These are phyloP conservation scores for Serinus canaria DNA, from an alignment of 2,113 vertebrate species.

Conservation along the genomic window DNA sequence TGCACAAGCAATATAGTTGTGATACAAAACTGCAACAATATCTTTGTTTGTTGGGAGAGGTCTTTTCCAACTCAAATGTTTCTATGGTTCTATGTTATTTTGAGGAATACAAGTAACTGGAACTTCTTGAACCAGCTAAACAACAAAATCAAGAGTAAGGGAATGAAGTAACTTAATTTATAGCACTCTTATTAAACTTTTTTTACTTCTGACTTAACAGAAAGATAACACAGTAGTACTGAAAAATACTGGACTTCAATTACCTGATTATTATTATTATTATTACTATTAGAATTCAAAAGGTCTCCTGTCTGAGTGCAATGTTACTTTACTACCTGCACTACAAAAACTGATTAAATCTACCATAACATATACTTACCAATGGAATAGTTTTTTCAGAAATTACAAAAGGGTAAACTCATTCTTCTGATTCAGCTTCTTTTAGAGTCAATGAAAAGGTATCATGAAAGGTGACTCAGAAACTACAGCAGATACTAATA, in stretches of 20 bases:
- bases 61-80: neutral
- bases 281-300: neutral
- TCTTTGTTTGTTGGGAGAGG: neutral
- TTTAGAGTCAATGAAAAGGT: constrained; percentile 1
- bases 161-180: neutral
- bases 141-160: neutral
- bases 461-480: neutral
- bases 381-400: neutral
- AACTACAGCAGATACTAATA: neutral
- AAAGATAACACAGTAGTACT: neutral
- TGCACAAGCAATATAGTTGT: neutral
- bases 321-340: neutral
- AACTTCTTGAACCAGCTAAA: neutral
- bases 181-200: neutral
- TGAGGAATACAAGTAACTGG: neutral
- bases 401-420: neutral
- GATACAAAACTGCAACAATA: neutral
- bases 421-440: neutral
- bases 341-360: neutral
- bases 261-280: neutral
- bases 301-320: neutral
- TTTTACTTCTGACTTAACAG: neutral
- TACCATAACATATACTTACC: neutral
- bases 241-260: neutral
- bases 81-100: neutral